Base-by-base conservation (phyloP, 2,888 invertebrate species). In the Mamestra brassicae region DNA sequence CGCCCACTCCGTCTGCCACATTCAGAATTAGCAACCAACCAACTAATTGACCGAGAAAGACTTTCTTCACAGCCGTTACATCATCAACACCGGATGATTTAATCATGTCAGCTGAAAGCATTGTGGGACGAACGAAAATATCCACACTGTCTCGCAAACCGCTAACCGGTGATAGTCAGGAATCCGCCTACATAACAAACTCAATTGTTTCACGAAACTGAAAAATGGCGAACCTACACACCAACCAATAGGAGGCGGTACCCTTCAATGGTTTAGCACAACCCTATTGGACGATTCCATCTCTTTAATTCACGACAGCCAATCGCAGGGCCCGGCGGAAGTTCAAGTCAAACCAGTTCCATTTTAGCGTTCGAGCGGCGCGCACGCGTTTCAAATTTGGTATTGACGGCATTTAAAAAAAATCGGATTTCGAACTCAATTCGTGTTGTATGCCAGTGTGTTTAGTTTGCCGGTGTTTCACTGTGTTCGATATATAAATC, bases 271-370 rank as follows among this genome's bases (percentile, higher is more conserved):
- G 75, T 68, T 75, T 78, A 85, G 87, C 74, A 68, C 73, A 17
- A 80, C 77, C 81, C 86, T 66, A 95, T 96, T 96, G 96, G 96
- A 76, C 74, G 81, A 78, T 89, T 88, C 75, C 71, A 87, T 85
- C 89, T 87, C 90, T 90, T 90, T 87, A 90, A 89, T 89, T 86
- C 86, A 63, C 71, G 78, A 76, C 90, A 79, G 88, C 96, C 96
- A 96, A 96, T 96, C 91, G 88, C 81, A 89, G 79, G 58, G 80
- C 76, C 83, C 90, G 92, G 91, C 92, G 93, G 93, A 93, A 93
- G 94, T 94, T 90, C 89, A 88, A 90, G 92, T 93, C 91, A 95
- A 95, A 95, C 95, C 93, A 96, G 96, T 96, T 95, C 94, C 94
- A 95, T 95, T 95, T 95, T 94, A 88, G 93, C 91, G 87, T 80